A percentile compares a stretch with the other conserved stretches of the same genome.
Evolutionary conservation across 1,140 invertebrate genomes (phyloP).

Genomic region (Trachelipus rathkii): DNA sequence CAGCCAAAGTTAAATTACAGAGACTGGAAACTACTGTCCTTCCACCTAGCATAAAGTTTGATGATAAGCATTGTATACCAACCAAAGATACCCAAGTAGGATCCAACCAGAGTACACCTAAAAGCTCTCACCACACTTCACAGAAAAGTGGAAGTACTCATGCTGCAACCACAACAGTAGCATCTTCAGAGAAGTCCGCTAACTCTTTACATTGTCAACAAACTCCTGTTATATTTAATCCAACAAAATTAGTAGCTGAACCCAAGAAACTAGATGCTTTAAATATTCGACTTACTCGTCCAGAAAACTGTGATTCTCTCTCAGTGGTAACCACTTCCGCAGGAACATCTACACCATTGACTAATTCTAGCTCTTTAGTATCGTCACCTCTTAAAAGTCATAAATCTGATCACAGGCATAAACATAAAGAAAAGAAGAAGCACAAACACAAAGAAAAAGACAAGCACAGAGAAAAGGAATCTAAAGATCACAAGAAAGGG

Average conservation of each 20-base stretch:
- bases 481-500: slow-evolving; percentile 51
- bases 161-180: neutral
- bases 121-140: neutral
- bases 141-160: neutral
- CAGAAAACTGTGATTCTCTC: slow-evolving; percentile 36
- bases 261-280: neutral
- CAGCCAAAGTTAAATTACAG: neutral
- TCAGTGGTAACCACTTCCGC: slow-evolving; percentile 24
- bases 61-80: neutral
- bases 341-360: slow-evolving; percentile 18
- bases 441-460: slow-evolving; percentile 65
- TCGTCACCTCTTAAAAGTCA: slow-evolving; percentile 56
- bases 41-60: neutral
- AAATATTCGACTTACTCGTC: neutral
- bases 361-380: neutral
- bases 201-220: neutral
- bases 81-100: neutral
- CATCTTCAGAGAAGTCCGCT: neutral
- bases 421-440: slow-evolving; percentile 42
- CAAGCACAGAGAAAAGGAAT: slow-evolving; percentile 51
- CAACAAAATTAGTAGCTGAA: neutral
- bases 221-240: neutral
- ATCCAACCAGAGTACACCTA: neutral
- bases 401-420: slow-evolving; percentile 49
- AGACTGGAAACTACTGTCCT: neutral